Conservation (phyloP, 2,113 vertebrate species). For the Hepsetus odoe region DNA sequence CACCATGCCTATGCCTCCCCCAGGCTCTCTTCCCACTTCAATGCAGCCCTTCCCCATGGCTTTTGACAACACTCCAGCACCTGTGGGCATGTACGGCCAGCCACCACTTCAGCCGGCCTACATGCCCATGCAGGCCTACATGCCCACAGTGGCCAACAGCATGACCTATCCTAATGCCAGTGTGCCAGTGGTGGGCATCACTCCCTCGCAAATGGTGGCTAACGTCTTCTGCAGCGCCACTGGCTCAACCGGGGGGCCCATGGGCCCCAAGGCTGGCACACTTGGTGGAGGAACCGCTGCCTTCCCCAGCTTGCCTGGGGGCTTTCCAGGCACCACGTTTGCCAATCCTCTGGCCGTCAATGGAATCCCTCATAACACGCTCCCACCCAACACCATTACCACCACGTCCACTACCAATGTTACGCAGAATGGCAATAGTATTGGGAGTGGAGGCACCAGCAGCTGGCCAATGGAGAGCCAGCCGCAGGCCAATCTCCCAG, state of each 20-base stretch:
- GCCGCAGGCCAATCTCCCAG: slow-evolving; percentile 63
- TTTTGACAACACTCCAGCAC: slow-evolving; percentile 74
- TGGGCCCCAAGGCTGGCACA: slow-evolving; percentile 71
- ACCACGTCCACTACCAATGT: slow-evolving; percentile 62
- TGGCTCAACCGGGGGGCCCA: slow-evolving; percentile 61
- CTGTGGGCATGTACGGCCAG: slow-evolving; percentile 76
- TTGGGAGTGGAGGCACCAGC: slow-evolving; percentile 53
- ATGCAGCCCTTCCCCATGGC: slow-evolving; percentile 81
- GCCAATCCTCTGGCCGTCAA: slow-evolving; percentile 64
- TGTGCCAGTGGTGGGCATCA: slow-evolving; percentile 89
- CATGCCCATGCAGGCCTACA: slow-evolving; percentile 80
- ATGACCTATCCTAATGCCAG: slow-evolving; percentile 81
- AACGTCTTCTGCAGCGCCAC: slow-evolving; percentile 88
- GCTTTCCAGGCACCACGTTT: slow-evolving; percentile 65
- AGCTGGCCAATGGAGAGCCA: slow-evolving; percentile 82
- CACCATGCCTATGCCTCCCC: slow-evolving; percentile 55
- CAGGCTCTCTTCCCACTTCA: slow-evolving; percentile 75
- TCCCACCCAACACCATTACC: slow-evolving; percentile 18
- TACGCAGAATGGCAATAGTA: slow-evolving; percentile 71
- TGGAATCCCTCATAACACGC: slow-evolving; percentile 60
- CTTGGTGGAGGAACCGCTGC: slow-evolving; percentile 61
- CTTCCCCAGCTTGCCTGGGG: slow-evolving; percentile 57
- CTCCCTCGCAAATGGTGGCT: slow-evolving; percentile 93
- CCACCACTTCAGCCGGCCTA: slow-evolving; percentile 81
- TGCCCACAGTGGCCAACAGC: slow-evolving; percentile 78